Evolutionary conservation across 2,113 vertebrate species (phyloP).

Genomic region (Lampris incognitus): DNA sequence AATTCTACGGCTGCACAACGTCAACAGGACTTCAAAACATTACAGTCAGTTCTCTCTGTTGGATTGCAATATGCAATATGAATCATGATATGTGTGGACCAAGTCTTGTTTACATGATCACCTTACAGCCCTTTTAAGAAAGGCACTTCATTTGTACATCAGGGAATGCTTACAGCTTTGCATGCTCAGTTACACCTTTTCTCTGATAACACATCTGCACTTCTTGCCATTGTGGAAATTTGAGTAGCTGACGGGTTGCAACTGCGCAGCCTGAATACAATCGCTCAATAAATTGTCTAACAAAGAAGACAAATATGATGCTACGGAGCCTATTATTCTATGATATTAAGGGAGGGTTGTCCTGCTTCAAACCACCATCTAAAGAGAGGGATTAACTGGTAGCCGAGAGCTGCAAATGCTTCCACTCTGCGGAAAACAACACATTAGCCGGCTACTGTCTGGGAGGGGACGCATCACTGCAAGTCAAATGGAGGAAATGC

Average conservation of each 20-base stretch:
- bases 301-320: no score
- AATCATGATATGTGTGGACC: constrained; percentile 2
- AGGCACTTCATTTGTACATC: neutral
- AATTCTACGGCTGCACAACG: neutral
- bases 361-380: constrained; percentile 6
- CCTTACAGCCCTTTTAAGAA: neutral
- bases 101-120: neutral
- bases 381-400: constrained; percentile 12
- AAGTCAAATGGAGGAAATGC: constrained; percentile 47
- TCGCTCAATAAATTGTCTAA: no score
- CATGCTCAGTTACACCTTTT: neutral
- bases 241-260: no score
- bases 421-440: constrained; percentile 28
- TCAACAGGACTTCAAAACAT: neutral
- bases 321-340: neutral
- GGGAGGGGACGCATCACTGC: constrained; percentile 43
- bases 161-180: neutral
- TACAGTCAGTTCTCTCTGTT: neutral
- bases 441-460: constrained; percentile 28
- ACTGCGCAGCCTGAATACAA: no score
- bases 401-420: constrained; percentile 5
- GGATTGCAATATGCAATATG: neutral
- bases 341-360: neutral
- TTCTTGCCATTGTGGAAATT: no score
- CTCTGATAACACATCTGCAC: neutral